Evolutionary conservation across 1,140 invertebrate genomes (phyloP).

Genomic region (Aphaenogaster ashmeadi): DNA sequence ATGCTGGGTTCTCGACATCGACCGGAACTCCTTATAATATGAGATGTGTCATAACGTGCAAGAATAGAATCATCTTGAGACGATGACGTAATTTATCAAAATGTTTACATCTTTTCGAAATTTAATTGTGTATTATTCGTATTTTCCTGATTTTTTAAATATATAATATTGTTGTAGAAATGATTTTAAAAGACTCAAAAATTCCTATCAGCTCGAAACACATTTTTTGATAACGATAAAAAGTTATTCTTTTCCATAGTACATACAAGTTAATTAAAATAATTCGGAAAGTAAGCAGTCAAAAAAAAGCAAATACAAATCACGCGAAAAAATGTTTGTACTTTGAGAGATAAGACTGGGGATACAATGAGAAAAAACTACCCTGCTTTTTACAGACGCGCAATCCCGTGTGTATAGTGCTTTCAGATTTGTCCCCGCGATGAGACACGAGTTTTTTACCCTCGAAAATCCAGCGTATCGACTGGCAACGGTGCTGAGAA

Average conservation of each 20-base stretch:
- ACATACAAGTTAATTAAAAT: not conserved
- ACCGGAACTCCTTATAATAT: conserved; percentile 13
- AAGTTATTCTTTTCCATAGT: not conserved
- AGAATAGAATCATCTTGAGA: not conserved
- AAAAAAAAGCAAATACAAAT: conserved; percentile 31
- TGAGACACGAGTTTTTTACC: conserved; percentile 73
- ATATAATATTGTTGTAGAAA: not conserved
- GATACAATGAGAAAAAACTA: conserved; percentile 37
- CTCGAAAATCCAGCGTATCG: conserved; percentile 73
- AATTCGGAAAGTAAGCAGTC: not conserved
- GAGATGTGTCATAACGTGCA: not conserved
- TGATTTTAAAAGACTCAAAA: not conserved
- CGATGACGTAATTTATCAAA: not conserved
- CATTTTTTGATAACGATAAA: not conserved
- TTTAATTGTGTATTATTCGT: not conserved
- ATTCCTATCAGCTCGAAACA: not conserved
- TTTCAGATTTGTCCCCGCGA: conserved; percentile 74
- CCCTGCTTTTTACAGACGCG: conserved; percentile 57
- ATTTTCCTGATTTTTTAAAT: not conserved
- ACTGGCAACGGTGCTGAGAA: conserved; percentile 73
- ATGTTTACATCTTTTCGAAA: conserved; percentile 5
- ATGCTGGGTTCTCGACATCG: not conserved
- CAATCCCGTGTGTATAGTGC: conserved; percentile 70
- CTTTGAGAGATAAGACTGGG: not conserved
- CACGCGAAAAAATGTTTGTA: conserved; percentile 1